Percentiles rank a stretch among this genome's conserved stretches.
Conservation (phyloP, 2,797 vertebrate genomes). For the Salarias fasciatus region DNA sequence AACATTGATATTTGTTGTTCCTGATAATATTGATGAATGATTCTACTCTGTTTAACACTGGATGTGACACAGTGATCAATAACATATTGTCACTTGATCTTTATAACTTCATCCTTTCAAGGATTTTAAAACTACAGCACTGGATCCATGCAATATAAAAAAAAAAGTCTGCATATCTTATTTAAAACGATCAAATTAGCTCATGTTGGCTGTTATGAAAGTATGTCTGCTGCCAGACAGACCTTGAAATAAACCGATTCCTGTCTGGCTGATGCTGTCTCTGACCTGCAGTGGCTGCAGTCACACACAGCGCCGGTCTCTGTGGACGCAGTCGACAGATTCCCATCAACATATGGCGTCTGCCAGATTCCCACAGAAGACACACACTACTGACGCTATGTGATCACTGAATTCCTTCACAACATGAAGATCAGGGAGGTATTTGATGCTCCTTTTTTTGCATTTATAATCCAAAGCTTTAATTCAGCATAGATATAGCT, state of each 20-base stretch:
- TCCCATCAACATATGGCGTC: constrained; percentile 40
- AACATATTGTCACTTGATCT: background rate
- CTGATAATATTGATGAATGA: background rate
- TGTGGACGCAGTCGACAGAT: constrained; percentile 22
- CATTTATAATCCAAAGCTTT: background rate
- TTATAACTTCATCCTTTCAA: no score
- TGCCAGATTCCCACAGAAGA: constrained; percentile 32
- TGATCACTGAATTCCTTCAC: constrained; percentile 15
- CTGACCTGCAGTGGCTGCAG: constrained; percentile 15
- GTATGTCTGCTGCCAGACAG: background rate
- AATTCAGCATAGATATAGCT: background rate
- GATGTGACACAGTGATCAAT: background rate
- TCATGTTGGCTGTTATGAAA: background rate
- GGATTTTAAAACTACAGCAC: no score
- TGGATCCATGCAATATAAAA: no score
- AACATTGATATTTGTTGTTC: constrained; percentile 1
- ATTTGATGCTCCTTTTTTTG: background rate
- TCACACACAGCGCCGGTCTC: constrained; percentile 9
- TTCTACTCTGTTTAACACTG: background rate
- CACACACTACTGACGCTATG: constrained; percentile 28
- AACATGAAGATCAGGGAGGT: constrained; percentile 1
- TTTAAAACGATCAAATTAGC: no score
- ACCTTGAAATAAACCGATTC: constrained; percentile 27
- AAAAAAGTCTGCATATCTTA: no score
- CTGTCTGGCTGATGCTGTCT: constrained; percentile 19